Evolutionary conservation across 2,888 invertebrate genomes (phyloP).

Genomic region (Spatulosminthurus flaviceps): DNA sequence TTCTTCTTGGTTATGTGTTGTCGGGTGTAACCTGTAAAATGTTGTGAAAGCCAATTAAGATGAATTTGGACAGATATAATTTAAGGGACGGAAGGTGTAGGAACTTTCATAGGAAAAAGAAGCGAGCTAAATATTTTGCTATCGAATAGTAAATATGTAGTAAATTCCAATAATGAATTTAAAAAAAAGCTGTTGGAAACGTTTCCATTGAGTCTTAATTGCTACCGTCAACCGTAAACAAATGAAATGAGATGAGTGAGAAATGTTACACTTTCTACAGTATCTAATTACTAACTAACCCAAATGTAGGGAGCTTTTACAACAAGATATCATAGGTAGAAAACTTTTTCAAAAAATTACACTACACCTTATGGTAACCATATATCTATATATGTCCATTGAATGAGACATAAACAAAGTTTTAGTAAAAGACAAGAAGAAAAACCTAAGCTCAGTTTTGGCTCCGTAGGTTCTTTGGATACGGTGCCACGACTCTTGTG

Average conservation of each 20-base stretch:
- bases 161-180: neutral
- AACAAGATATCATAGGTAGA: neutral
- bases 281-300: conserved; percentile 28
- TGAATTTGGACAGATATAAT: too few species aligned
- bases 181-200: neutral
- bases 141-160: too few species aligned
- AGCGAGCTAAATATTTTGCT: too few species aligned
- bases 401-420: neutral
- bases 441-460: neutral
- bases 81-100: too few species aligned
- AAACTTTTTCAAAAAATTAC: conserved; percentile 6
- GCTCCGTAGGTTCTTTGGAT: conserved; percentile 7
- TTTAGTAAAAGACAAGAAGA: neutral
- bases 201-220: conserved; percentile 1
- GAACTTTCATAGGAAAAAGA: too few species aligned
- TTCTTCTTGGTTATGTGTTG: too few species aligned
- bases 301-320: neutral
- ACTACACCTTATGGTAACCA: too few species aligned
- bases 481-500: conserved; percentile 16
- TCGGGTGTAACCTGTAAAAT: too few species aligned
- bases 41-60: too few species aligned
- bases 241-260: conserved; percentile 30
- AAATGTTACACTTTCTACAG: conserved; percentile 44
- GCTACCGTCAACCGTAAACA: conserved; percentile 19
- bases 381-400: neutral